Conservation (phyloP, 2,888 invertebrate species). For the Caenorhabditis sp. region DNA sequence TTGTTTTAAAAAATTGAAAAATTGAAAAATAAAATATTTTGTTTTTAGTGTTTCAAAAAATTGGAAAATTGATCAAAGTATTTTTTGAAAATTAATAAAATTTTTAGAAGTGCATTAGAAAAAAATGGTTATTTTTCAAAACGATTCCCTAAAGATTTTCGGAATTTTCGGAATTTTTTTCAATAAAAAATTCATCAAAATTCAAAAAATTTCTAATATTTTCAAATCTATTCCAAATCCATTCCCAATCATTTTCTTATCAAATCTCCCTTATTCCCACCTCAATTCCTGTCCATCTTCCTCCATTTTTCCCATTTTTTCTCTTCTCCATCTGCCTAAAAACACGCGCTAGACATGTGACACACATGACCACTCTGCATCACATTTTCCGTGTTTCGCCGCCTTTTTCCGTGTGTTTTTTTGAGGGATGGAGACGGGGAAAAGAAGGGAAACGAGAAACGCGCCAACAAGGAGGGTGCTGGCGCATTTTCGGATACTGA, state of each 20-base stretch:
- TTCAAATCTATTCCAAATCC: not conserved
- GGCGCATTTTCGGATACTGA: no score
- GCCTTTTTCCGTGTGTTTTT: not conserved
- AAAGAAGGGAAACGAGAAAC: no score
- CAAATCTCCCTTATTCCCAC: not conserved
- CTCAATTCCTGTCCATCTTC: not conserved
- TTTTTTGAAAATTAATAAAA: not conserved
- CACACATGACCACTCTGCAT: slow-evolving; percentile 2
- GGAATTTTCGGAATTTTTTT: not conserved
- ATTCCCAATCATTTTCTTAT: not conserved
- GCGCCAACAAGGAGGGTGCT: no score
- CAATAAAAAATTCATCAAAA: not conserved
- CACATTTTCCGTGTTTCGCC: not conserved
- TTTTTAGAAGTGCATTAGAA: no score
- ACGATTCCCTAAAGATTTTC: not conserved
- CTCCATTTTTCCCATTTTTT: not conserved
- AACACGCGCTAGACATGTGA: slow-evolving; percentile 19
- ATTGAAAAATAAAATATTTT: no score
- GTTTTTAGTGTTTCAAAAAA: no score
- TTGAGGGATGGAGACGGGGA: no score
- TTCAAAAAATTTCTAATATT: not conserved
- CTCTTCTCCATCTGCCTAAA: not conserved
- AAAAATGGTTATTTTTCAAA: no score
- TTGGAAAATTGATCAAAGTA: no score
- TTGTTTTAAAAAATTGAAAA: no score